Evolutionary conservation across 2,797 vertebrate genomes (phyloP).

Genomic region (Chrosomus eos): DNA sequence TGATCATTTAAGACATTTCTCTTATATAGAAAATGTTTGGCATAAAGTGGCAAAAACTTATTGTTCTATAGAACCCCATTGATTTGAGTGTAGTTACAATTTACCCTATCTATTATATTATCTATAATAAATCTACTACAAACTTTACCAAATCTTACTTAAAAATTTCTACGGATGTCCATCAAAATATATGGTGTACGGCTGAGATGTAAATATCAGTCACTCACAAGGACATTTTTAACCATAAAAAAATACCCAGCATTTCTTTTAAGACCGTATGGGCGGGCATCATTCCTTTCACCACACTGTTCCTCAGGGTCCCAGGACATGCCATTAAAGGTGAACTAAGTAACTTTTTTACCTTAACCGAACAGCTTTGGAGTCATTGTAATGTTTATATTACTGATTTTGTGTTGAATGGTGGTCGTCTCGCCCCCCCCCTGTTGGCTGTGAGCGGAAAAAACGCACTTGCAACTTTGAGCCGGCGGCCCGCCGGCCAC

Average conservation of each 20-base stretch:
- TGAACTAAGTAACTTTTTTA: no score
- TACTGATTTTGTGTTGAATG: no score
- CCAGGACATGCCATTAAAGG: slow-evolving; percentile 35
- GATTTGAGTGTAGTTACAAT: not conserved
- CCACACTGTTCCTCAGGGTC: slow-evolving; percentile 20
- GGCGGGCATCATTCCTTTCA: not conserved
- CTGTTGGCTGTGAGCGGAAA: no score
- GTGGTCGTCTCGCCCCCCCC: no score
- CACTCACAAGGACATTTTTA: not conserved
- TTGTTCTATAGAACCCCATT: not conserved
- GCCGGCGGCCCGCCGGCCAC: no score
- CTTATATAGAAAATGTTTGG: not conserved
- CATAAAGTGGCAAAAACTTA: not conserved
- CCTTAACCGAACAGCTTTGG: no score
- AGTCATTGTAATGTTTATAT: no score
- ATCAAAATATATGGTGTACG: not conserved
- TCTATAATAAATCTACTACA: not conserved
- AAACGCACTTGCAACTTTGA: no score
- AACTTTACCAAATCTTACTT: not conserved
- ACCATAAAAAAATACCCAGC: not conserved
- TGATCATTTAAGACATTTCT: not conserved
- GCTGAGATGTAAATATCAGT: not conserved
- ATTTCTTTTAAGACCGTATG: not conserved
- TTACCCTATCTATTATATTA: not conserved
- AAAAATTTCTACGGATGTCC: not conserved